Percentiles rank a stretch among this genome's conserved stretches.
These are phyloP conservation scores for Vulpes lagopus DNA, from an alignment of 2,113 vertebrate genomes.

Conservation along the genomic window DNA sequence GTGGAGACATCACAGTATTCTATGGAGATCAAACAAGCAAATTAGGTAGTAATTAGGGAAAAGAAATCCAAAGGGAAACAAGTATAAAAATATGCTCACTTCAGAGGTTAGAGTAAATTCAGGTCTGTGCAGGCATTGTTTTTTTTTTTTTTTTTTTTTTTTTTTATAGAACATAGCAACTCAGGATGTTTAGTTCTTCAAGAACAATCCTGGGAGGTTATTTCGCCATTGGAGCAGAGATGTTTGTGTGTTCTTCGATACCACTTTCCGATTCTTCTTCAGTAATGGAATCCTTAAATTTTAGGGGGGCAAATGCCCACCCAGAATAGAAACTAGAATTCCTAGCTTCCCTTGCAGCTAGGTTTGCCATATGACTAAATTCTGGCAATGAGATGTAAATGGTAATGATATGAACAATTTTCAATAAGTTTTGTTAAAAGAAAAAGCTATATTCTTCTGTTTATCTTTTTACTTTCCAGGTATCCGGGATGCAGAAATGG, in stretches of 20 bases:
- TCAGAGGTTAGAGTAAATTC: neutral
- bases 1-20: neutral
- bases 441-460: neutral
- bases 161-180: neutral
- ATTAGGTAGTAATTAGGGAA: neutral
- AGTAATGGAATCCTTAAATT: neutral
- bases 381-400: neutral
- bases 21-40: slow-evolving; percentile 5
- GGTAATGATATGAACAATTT: neutral
- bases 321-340: neutral
- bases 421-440: neutral
- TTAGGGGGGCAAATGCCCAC: neutral
- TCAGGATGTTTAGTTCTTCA: slow-evolving; percentile 14
- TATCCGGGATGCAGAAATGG: neutral
- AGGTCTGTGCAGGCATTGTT: neutral
- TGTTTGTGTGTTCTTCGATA: neutral
- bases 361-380: neutral
- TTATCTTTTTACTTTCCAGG: neutral
- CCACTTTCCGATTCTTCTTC: slow-evolving; percentile 16
- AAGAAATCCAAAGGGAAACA: neutral
- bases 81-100: neutral
- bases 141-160: neutral
- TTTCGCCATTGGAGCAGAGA: neutral
- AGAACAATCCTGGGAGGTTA: neutral
- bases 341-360: neutral